Conservation (phyloP, 2,797 vertebrate genomes). For the Eutrigla gurnardus region DNA sequence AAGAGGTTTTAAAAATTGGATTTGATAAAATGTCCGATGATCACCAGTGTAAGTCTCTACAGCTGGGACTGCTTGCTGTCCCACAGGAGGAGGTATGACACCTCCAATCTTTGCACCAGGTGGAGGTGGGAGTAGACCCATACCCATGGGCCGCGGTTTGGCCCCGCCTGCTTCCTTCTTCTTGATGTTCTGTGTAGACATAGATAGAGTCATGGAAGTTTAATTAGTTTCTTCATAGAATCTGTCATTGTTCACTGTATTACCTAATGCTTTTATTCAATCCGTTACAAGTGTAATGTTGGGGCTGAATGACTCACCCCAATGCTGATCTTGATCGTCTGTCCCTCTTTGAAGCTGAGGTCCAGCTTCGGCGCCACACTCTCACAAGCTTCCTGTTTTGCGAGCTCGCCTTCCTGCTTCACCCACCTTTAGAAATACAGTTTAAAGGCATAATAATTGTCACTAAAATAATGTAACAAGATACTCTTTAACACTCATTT, state of each 20-base stretch:
- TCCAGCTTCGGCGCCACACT: slow-evolving; percentile 90
- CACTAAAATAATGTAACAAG: neutral
- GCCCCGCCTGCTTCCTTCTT: slow-evolving; percentile 88
- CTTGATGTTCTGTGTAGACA: slow-evolving; percentile 88
- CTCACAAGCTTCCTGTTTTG: slow-evolving; percentile 87
- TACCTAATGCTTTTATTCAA: neutral
- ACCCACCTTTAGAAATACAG: slow-evolving; percentile 88
- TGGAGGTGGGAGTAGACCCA: slow-evolving; percentile 90
- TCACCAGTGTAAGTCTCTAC: slow-evolving; percentile 82
- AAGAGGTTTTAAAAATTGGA: neutral
- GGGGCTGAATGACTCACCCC: slow-evolving; percentile 84
- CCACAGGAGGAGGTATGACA: slow-evolving; percentile 67
- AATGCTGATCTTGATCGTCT: slow-evolving; percentile 97
- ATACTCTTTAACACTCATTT: neutral
- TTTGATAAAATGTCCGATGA: neutral
- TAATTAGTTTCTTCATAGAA: neutral
- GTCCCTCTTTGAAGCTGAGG: slow-evolving; percentile 97
- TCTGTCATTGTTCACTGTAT: neutral
- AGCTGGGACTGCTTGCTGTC: slow-evolving; percentile 57
- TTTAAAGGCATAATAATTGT: slow-evolving; percentile 12
- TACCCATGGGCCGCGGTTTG: slow-evolving; percentile 76
- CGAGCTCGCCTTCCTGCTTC: slow-evolving; percentile 93
- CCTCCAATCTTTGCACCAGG: slow-evolving; percentile 84
- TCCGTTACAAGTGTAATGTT: neutral
- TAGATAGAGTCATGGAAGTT: neutral